Conservation (phyloP, 2,113 vertebrate species). For the Blennius ocellaris region DNA sequence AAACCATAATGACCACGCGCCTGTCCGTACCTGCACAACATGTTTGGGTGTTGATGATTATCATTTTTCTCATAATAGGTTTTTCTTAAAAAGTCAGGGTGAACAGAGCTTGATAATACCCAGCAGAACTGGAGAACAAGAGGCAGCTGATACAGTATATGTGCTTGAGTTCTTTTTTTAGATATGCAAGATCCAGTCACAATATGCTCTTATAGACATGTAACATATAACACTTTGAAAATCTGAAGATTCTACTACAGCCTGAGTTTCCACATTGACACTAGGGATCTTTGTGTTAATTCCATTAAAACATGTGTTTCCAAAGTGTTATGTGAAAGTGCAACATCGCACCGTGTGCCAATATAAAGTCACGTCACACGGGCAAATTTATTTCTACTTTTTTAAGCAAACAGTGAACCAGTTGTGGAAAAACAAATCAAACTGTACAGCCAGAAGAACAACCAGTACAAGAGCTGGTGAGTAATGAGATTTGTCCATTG, state of each 20-base stretch:
- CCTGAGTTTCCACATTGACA: background rate
- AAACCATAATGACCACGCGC: background rate
- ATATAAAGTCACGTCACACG: background rate
- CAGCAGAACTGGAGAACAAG: background rate
- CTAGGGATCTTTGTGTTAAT: background rate
- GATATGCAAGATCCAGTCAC: background rate
- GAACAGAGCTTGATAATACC: background rate
- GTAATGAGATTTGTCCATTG: background rate
- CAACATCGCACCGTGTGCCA: slow-evolving; percentile 10
- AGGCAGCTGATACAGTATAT: too few relatives aligned
- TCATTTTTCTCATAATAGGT: background rate
- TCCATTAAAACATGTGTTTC: background rate
- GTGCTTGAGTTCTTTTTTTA: too few relatives aligned
- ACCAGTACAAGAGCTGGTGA: slow-evolving; percentile 1
- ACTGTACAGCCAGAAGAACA: background rate
- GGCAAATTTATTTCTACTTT: slow-evolving; percentile 14
- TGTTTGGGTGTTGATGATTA: background rate
- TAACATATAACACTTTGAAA: background rate
- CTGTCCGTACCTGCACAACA: slow-evolving; percentile 11
- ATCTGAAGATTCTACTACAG: background rate
- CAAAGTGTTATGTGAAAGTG: background rate
- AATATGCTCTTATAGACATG: background rate
- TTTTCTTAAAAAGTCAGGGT: background rate
- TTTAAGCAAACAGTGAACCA: slow-evolving; percentile 6
- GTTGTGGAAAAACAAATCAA: background rate